These are phyloP conservation scores for Parascotia fuliginaria DNA, from an alignment of 2,888 invertebrate genomes.

Conservation along the genomic window DNA sequence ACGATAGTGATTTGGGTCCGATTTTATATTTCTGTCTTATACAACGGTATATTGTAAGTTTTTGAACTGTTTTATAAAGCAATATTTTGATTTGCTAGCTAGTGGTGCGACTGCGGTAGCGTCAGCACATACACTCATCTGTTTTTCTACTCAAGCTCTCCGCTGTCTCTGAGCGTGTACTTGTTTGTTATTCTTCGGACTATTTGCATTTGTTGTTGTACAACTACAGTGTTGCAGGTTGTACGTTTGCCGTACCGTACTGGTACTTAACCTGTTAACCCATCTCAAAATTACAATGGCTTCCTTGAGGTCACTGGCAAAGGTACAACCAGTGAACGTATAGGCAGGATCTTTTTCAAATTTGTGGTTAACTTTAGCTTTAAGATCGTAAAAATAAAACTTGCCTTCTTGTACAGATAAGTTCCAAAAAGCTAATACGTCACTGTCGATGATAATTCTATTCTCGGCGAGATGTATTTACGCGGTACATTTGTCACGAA, in stretches of 20 bases:
- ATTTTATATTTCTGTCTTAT: slow-evolving; percentile 83
- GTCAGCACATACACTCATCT: slow-evolving; percentile 43
- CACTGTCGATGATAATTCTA: not conserved
- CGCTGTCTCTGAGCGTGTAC: slow-evolving; percentile 54
- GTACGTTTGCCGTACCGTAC: slow-evolving; percentile 1
- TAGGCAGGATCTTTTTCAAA: no score
- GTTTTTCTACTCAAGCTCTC: slow-evolving; percentile 63
- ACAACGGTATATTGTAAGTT: slow-evolving; percentile 79
- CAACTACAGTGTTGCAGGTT: slow-evolving; percentile 18
- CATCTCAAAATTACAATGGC: not conserved
- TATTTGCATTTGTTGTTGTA: slow-evolving; percentile 23
- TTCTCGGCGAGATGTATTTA: slow-evolving; percentile 1
- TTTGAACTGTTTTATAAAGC: slow-evolving; percentile 76
- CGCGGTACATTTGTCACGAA: slow-evolving; percentile 1
- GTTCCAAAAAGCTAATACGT: not conserved
- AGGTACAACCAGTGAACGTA: not conserved
- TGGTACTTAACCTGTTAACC: not conserved
- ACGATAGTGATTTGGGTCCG: slow-evolving; percentile 79
- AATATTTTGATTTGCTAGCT: slow-evolving; percentile 49
- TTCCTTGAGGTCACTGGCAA: not conserved
- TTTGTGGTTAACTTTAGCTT: slow-evolving; percentile 1
- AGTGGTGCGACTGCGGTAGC: slow-evolving; percentile 23
- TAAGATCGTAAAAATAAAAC: not conserved
- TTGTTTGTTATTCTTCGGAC: slow-evolving; percentile 28
- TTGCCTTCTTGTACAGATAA: not conserved